A percentile compares a stretch with the other conserved stretches of the same genome.
Evolutionary conservation across 2,888 invertebrate species (phyloP).

Genomic region (Synanthedon andrenaeformis): DNA sequence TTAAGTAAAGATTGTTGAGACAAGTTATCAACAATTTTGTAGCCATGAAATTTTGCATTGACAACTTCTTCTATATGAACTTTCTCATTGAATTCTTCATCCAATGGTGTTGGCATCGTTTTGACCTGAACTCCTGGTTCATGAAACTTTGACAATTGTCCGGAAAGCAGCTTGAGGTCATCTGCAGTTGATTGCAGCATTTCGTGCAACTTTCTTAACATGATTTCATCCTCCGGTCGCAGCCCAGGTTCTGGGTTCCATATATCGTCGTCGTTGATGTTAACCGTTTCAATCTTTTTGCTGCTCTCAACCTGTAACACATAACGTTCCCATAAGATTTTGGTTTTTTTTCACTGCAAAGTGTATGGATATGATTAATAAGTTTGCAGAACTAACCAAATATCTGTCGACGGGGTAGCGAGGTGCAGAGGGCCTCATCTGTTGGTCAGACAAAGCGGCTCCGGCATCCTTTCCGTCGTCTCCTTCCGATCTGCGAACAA

Average conservation of each 20-base stretch:
- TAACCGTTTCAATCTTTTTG: conserved; percentile 55
- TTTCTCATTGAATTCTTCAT: conserved; percentile 61
- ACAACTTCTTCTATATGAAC: conserved; percentile 60
- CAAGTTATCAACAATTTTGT: conserved; percentile 39
- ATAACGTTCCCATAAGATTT: neutral
- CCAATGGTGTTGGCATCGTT: conserved; percentile 45
- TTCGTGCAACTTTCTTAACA: conserved; percentile 52
- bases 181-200: conserved; percentile 63
- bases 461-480: conserved; percentile 51
- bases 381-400: conserved; percentile 37
- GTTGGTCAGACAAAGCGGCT: conserved; percentile 64
- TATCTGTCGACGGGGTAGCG: conserved; percentile 64
- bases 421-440: conserved; percentile 42
- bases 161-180: conserved; percentile 55
- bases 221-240: conserved; percentile 57
- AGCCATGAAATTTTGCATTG: conserved; percentile 59
- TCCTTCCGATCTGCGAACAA: conserved; percentile 42
- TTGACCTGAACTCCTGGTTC: conserved; percentile 42
- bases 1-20: conserved; percentile 11
- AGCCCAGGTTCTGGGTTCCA: conserved; percentile 55
- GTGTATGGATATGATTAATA: neutral
- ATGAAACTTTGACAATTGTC: conserved; percentile 45
- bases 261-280: conserved; percentile 53
- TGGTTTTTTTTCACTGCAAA: neutral
- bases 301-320: conserved; percentile 56